Evolutionary conservation across 2,888 invertebrate species (phyloP).

Genomic region (Drosophila nigritarsus): DNA sequence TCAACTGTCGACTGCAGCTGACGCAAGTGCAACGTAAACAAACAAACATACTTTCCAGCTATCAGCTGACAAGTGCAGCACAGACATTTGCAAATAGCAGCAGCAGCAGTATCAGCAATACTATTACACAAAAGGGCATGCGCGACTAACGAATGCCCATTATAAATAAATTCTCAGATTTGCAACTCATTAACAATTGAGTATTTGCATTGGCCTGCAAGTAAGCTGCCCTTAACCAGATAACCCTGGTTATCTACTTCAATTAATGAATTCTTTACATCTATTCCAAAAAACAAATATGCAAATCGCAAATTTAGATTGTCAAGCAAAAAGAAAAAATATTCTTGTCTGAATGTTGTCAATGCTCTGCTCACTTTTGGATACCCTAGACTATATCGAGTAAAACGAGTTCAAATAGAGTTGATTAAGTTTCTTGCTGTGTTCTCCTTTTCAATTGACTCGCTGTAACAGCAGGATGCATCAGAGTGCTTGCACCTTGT

Average conservation of each 20-base stretch:
- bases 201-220: no score
- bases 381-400: not conserved
- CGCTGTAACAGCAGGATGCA: not conserved
- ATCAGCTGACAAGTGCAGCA: constrained; percentile 37
- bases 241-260: no score
- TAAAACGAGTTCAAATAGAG: not conserved
- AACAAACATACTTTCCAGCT: constrained; percentile 26
- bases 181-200: no score
- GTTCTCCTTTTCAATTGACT: not conserved
- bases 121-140: not conserved
- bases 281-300: no score
- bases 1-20: constrained; percentile 19
- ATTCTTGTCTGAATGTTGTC: not conserved
- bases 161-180: no score
- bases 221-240: not conserved
- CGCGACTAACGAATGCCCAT: not conserved
- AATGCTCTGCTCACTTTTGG: not conserved
- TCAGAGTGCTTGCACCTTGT: not conserved
- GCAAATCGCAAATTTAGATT: no score
- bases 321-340: not conserved
- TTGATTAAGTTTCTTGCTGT: not conserved
- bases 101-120: not conserved
- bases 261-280: no score
- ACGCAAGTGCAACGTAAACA: constrained; percentile 31
- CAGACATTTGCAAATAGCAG: not conserved